Conservation (phyloP, 2,113 vertebrate species). For the Rutilus rutilus region DNA sequence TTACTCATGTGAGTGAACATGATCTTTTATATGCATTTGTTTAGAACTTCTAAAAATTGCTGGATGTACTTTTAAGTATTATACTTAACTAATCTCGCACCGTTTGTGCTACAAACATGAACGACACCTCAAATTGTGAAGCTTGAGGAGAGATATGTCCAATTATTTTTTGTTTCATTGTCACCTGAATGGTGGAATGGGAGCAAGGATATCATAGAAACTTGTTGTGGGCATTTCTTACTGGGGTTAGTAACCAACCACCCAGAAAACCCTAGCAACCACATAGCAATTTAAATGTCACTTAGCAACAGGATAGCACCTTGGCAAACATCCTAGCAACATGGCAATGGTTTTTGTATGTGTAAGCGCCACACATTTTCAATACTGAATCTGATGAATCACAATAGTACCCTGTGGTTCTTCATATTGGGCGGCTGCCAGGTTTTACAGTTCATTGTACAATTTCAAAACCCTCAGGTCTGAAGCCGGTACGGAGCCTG, state of each 20-base stretch:
- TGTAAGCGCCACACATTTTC: neutral
- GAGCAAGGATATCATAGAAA: neutral
- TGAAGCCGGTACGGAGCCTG: neutral
- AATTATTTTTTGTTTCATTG: neutral
- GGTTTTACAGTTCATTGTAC: conserved; percentile 24
- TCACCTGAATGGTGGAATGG: neutral
- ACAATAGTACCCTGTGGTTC: conserved; percentile 25
- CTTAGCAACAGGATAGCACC: neutral
- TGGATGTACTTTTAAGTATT: neutral
- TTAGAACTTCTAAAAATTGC: neutral
- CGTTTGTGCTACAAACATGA: neutral
- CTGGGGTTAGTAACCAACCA: neutral
- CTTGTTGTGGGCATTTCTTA: neutral
- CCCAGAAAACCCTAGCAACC: neutral
- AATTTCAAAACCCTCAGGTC: conserved; percentile 29
- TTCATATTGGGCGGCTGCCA: conserved; percentile 10
- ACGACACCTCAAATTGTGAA: neutral
- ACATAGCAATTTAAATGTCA: neutral
- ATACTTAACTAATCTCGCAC: neutral
- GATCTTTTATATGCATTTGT: neutral
- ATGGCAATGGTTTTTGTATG: neutral
- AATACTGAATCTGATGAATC: conserved; percentile 31
- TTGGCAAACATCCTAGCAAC: neutral
- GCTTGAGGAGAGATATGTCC: neutral
- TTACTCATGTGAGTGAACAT: neutral